Conservation (phyloP, 1,140 invertebrate genomes). For the Leptinotarsa defecta region DNA sequence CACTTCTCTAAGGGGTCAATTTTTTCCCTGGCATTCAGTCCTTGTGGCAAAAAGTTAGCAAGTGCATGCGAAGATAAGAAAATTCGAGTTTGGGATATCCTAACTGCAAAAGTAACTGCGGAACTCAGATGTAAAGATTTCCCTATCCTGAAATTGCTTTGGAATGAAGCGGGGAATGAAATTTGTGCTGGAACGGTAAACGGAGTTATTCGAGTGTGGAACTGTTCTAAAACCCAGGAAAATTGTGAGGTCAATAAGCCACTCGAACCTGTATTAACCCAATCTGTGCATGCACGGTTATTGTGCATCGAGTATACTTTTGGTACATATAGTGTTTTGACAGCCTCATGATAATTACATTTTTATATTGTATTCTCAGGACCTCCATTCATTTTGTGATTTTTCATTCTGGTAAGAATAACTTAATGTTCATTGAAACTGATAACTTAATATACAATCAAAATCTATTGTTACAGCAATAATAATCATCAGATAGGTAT, state of each 20-base stretch:
- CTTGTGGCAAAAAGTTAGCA: slow-evolving; percentile 71
- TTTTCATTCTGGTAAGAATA: background rate
- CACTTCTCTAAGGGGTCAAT: slow-evolving; percentile 66
- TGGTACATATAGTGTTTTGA: slow-evolving; percentile 45
- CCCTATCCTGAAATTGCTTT: slow-evolving; percentile 65
- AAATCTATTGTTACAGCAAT: too few species aligned
- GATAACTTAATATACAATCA: background rate
- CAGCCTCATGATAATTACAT: background rate
- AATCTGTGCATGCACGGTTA: slow-evolving; percentile 37
- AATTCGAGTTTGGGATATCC: slow-evolving; percentile 73
- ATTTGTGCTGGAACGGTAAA: slow-evolving; percentile 68
- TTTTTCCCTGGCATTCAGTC: slow-evolving; percentile 69
- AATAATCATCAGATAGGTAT: too few species aligned
- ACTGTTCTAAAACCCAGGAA: slow-evolving; percentile 46
- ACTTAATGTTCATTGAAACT: background rate
- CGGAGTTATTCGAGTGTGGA: slow-evolving; percentile 66
- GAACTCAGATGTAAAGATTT: slow-evolving; percentile 68
- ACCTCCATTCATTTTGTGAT: background rate
- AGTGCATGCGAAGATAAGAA: slow-evolving; percentile 70
- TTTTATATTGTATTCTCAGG: background rate
- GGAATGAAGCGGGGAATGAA: slow-evolving; percentile 65
- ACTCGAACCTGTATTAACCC: slow-evolving; percentile 31
- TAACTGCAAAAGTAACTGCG: slow-evolving; percentile 63
- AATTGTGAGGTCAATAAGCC: slow-evolving; percentile 31
- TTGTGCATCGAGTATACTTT: slow-evolving; percentile 45